Evolutionary conservation across 37 sponge, comb jelly and placozoan genomes (phyloP), one percentile per base, ranked within the genome.

Genomic region (Ianthella basta): DNA sequence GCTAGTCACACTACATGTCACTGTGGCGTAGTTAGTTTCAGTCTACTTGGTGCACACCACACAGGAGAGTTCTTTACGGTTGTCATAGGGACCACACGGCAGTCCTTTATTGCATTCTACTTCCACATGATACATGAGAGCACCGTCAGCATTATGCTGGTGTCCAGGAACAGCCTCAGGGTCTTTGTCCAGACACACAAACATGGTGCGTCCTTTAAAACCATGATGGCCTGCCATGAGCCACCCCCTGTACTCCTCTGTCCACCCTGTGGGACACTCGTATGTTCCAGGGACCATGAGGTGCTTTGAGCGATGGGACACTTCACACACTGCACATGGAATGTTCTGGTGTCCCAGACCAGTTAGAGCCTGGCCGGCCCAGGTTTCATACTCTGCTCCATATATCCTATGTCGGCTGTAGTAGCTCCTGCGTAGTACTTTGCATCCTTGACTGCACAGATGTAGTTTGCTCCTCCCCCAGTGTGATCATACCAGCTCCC

Each of bases 261-360:
- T 89, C 90, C 86, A 89, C 6, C 15, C 25, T 23, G 59, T 20
- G 21, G 86, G 90, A 37, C 90, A 89, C 4, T 35, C 3, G 36
- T 27, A 35, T 56, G 56, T 85, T 64, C 85, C 90, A 37, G 90
- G 90, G 37, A 89, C 81, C 85, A 89, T 89, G 13, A 85, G n/a
- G 21, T 56, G 60, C 40, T 73, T 69, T 57, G 55, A 69, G 15
- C 86, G 56, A 24, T 38, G 60, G 5, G 82, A 36, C 24, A 61
- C 86, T 55, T 70, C 67, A 56, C 90, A 89, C 73, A 89, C 86
- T 65, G 86, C 85, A 89, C 90, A 89, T 20, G 88, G 88, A 60
- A 85, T 77, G 72, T 85, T 85, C 41, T 85, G 61, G 12, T 82
- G 0, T 13, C 56, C 20, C 56, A 63, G 18, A 53, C 50, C 64